phyloP scores from a whole-genome alignment of 2,113 vertebrate species.

The Plestiodon gilberti region DNA sequence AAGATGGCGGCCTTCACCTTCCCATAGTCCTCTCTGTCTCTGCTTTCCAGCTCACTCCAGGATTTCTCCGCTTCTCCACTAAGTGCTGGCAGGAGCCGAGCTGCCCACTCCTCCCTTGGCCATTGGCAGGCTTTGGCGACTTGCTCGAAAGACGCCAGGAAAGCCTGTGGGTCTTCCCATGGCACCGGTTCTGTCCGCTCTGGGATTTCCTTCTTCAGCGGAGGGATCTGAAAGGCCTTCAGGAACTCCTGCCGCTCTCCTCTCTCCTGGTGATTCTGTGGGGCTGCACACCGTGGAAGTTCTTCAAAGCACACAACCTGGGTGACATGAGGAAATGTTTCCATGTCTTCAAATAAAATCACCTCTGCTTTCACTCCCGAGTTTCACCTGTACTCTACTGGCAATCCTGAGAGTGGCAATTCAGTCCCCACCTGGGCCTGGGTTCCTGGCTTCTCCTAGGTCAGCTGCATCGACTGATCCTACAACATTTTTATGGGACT shows the following conservation, averaged over 20 bases:
- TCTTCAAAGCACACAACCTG: not conserved
- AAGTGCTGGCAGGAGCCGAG: not conserved
- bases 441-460: not conserved
- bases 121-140: not conserved
- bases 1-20: too few species aligned
- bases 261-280: not conserved
- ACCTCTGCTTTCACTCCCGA: not conserved
- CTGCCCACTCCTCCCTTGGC: not conserved
- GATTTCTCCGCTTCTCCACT: not conserved
- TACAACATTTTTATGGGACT: not conserved
- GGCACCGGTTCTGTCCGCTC: not conserved
- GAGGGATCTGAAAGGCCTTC: not conserved
- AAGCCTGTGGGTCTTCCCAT: not conserved
- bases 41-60: not conserved
- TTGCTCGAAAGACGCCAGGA: slow-evolving; percentile 2
- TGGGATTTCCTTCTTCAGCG: not conserved
- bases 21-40: slow-evolving; percentile 4
- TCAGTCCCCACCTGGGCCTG: not conserved
- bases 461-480: not conserved
- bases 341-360: too few species aligned
- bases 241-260: not conserved
- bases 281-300: not conserved
- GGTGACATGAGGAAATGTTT: not conserved
- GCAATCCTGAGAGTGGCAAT: not conserved
- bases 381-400: too few species aligned